Percentiles rank a stretch among this genome's conserved stretches.
Evolutionary conservation across 2,797 vertebrate genomes (phyloP).

Genomic region (Tarsius wallacei): DNA sequence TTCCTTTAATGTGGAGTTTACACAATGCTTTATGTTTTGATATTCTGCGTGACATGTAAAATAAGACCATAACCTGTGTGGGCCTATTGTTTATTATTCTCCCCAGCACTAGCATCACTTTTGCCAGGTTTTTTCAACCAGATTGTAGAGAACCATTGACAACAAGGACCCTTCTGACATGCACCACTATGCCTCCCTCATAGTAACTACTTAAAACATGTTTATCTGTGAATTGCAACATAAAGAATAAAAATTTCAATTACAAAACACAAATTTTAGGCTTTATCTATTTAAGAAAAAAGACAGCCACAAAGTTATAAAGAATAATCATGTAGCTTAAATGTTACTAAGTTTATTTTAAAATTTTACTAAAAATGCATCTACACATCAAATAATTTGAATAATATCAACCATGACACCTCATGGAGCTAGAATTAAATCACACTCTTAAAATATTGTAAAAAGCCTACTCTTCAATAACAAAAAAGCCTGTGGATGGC

Average conservation of each 20-base stretch:
- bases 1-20: neutral
- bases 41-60: neutral
- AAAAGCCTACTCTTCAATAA: slow-evolving; percentile 16
- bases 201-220: neutral
- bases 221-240: neutral
- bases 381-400: neutral
- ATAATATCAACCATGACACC: neutral
- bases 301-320: neutral
- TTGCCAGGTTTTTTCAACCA: neutral
- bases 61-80: neutral
- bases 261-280: neutral
- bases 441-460: neutral
- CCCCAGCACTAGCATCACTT: too few species aligned
- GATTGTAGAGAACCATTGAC: neutral
- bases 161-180: neutral
- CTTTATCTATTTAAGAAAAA: slow-evolving; percentile 31
- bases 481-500: neutral
- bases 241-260: neutral
- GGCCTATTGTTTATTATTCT: neutral
- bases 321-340: neutral
- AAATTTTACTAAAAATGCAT: slow-evolving; percentile 7
- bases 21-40: neutral
- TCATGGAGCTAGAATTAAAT: neutral
- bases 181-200: neutral
- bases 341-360: slow-evolving; percentile 49